Percentiles rank a stretch among this genome's conserved stretches.
Evolutionary conservation across 2,113 vertebrate genomes (phyloP).

Genomic region (Gila orcuttii): DNA sequence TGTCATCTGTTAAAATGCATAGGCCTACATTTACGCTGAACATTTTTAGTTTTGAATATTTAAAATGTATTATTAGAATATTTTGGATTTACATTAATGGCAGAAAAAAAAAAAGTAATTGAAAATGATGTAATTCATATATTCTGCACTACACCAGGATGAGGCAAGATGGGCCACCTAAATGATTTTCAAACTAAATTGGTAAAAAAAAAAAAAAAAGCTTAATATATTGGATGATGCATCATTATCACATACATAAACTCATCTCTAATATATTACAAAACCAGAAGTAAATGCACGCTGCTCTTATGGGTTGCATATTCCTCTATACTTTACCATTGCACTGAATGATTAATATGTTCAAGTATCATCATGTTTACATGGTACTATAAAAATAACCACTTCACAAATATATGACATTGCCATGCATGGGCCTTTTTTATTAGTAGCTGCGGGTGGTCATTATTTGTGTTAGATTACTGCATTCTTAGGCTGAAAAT

Average conservation of each 20-base stretch:
- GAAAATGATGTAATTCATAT: too few species aligned
- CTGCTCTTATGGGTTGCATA: not conserved
- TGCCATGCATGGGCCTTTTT: not conserved
- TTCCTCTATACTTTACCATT: not conserved
- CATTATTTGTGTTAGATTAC: not conserved
- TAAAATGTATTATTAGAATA: too few species aligned
- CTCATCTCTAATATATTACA: not conserved
- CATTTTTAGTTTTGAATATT: too few species aligned
- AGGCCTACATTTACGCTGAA: too few species aligned
- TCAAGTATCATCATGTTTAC: not conserved
- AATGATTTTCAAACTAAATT: too few species aligned
- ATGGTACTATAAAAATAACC: not conserved
- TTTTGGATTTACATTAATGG: too few species aligned
- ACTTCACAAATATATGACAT: not conserved
- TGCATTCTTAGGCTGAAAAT: slow-evolving; percentile 27
- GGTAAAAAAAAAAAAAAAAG: too few species aligned
- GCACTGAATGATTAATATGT: not conserved
- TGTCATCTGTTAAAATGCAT: too few species aligned
- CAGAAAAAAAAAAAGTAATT: too few species aligned
- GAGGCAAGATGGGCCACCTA: too few species aligned
- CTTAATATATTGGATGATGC: too few species aligned
- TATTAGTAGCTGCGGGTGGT: not conserved
- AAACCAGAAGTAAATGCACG: not conserved
- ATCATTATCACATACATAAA: not conserved
- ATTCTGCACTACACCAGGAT: too few species aligned